Evolutionary conservation across 2,888 invertebrate species (phyloP).

Genomic region (Adelphocoris suturalis): DNA sequence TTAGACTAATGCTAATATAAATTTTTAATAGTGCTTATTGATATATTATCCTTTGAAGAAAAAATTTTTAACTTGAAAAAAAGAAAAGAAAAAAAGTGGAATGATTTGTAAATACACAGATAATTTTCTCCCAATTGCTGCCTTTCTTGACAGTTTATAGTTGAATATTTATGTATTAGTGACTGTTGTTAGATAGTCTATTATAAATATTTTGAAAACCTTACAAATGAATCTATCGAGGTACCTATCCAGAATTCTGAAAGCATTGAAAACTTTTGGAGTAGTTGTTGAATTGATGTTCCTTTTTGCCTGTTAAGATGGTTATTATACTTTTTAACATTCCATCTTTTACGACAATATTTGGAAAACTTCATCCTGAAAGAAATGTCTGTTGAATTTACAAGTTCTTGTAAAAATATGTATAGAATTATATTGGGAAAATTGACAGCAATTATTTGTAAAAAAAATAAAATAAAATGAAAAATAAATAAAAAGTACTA

Average conservation of each 20-base stretch:
- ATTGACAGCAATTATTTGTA: constrained; percentile 57
- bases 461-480: constrained; percentile 35
- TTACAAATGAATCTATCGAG: constrained; percentile 60
- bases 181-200: constrained; percentile 68
- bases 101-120: constrained; percentile 68
- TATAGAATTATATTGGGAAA: constrained; percentile 64
- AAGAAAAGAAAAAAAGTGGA: not conserved
- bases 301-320: constrained; percentile 67
- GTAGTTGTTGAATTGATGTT: constrained; percentile 68
- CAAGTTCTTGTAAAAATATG: constrained; percentile 50
- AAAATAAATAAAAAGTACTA: constrained; percentile 32
- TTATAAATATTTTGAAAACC: constrained; percentile 67
- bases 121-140: constrained; percentile 69
- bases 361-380: constrained; percentile 39
- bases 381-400: constrained; percentile 40
- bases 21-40: constrained; percentile 57
- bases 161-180: constrained; percentile 69
- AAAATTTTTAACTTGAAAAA: not conserved
- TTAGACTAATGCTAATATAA: constrained; percentile 59
- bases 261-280: constrained; percentile 76
- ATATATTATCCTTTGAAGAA: constrained; percentile 59
- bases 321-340: constrained; percentile 66
- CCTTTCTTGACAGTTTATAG: constrained; percentile 70
- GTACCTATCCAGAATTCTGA: constrained; percentile 53
- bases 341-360: constrained; percentile 62